These are phyloP conservation scores for Buteo buteo DNA, from an alignment of 2,113 vertebrate species.

Conservation along the genomic window DNA sequence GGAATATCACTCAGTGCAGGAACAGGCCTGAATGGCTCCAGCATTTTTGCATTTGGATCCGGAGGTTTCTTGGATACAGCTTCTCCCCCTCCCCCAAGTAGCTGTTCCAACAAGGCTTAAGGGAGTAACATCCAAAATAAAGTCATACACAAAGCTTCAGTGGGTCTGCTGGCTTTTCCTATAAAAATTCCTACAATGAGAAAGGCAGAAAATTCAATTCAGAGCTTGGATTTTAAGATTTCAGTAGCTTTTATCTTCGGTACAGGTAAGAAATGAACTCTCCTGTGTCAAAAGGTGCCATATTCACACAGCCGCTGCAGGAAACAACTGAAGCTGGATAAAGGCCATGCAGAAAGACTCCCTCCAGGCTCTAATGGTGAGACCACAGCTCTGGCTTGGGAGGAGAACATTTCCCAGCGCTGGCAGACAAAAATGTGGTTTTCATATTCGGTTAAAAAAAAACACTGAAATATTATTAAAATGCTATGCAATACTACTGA, in stretches of 20 bases:
- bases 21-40: background rate
- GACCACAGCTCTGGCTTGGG: background rate
- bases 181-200: background rate
- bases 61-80: background rate
- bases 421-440: background rate
- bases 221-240: background rate
- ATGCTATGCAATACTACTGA: background rate
- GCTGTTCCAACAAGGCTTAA: background rate
- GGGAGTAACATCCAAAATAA: background rate
- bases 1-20: background rate
- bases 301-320: background rate
- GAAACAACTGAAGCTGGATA: background rate
- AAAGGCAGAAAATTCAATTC: background rate
- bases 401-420: background rate
- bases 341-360: background rate
- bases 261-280: background rate
- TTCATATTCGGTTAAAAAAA: background rate
- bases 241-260: background rate
- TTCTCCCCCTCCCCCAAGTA: background rate
- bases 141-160: accelerated
- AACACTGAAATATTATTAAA: background rate
- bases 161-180: background rate
- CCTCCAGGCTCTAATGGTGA: no score
- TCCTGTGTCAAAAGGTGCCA: background rate
- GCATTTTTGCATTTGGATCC: background rate